Evolutionary conservation across 2,113 vertebrate genomes (phyloP).

Genomic region (Menidia beryllina): DNA sequence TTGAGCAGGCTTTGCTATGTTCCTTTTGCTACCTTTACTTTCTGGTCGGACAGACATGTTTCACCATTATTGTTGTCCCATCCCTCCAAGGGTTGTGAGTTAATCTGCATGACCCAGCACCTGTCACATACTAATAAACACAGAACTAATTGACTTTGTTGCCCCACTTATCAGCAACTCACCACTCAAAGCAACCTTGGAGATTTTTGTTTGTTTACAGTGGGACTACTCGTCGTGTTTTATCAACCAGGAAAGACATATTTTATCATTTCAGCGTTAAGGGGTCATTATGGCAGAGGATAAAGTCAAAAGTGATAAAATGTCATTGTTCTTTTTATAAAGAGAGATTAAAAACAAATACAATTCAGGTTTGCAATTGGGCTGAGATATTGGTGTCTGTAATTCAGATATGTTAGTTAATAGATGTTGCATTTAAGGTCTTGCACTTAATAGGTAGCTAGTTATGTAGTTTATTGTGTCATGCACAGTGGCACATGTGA

Average conservation of each 20-base stretch:
- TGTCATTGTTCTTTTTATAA: neutral
- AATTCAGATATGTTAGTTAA: conserved; percentile 9
- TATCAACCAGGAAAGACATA: conserved; percentile 44
- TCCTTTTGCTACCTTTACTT: conserved; percentile 84
- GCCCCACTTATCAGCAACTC: conserved; percentile 70
- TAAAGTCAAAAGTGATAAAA: conserved; percentile 13
- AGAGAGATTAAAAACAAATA: neutral
- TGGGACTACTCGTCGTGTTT: conserved; percentile 57
- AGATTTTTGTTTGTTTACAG: conserved; percentile 70
- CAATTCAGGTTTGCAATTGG: neutral
- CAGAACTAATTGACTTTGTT: conserved; percentile 84
- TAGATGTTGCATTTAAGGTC: conserved; percentile 6
- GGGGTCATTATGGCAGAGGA: conserved; percentile 28
- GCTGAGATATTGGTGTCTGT: neutral
- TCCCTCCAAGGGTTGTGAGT: conserved; percentile 84
- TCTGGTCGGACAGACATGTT: conserved; percentile 84
- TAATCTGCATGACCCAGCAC: conserved; percentile 84
- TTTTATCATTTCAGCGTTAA: conserved; percentile 37
- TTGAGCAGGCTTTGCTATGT: conserved; percentile 83
- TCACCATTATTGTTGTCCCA: conserved; percentile 84
- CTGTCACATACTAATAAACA: conserved; percentile 88
- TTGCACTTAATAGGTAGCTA: conserved; percentile 17
- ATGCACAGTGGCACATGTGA: neutral
- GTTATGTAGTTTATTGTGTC: conserved; percentile 30
- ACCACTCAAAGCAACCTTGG: conserved; percentile 59